phyloP scores from a whole-genome alignment of 1,140 invertebrate species.

The Euura lappo region DNA sequence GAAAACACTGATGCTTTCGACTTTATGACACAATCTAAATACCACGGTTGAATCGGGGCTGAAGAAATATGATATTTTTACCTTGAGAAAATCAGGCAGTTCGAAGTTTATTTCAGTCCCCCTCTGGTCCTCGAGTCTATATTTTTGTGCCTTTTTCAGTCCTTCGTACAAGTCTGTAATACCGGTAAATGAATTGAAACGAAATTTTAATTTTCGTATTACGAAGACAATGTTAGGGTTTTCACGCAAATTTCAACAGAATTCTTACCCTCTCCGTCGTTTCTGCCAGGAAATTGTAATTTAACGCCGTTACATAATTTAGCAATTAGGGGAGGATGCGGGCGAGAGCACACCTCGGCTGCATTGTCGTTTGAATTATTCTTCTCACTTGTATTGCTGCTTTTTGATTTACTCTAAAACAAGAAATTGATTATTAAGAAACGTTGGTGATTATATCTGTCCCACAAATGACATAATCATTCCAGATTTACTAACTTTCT shows the following conservation, averaged over 20 bases:
- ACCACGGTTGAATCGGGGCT: too few species aligned
- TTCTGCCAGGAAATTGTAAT: conserved; percentile 67
- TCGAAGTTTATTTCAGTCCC: conserved; percentile 84
- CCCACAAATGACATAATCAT: not conserved
- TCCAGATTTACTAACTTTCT: conserved; percentile 41
- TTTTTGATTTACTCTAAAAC: conserved; percentile 49
- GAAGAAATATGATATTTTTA: conserved; percentile 23
- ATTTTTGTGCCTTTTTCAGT: conserved; percentile 76
- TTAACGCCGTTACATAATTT: conserved; percentile 75
- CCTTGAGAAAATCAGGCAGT: conserved; percentile 80
- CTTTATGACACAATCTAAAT: too few species aligned
- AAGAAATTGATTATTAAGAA: conserved; percentile 13
- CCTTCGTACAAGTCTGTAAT: conserved; percentile 74
- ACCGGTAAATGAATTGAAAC: not conserved
- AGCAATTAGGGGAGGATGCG: conserved; percentile 68
- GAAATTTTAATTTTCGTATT: too few species aligned
- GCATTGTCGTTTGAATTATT: conserved; percentile 46
- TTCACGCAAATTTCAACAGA: not conserved
- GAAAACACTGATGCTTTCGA: too few species aligned
- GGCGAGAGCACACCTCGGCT: conserved; percentile 46
- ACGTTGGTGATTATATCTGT: not conserved
- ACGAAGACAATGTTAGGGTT: not conserved
- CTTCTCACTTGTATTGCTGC: conserved; percentile 48
- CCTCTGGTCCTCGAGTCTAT: conserved; percentile 80
- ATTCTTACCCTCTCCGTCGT: conserved; percentile 71